Evolutionary conservation across 1,140 invertebrate species (phyloP).

Genomic region (Acyrthosiphon pisum): DNA sequence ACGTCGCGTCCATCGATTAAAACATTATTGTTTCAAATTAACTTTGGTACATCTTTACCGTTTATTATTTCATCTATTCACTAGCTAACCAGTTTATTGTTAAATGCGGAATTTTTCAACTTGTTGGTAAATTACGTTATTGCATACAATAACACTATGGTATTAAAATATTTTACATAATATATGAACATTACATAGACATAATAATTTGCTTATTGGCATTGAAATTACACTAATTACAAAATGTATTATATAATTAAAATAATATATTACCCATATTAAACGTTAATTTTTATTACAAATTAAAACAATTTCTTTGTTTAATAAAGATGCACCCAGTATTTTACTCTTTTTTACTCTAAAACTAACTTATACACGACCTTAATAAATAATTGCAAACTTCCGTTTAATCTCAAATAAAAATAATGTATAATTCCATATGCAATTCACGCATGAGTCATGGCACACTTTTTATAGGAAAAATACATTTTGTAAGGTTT

Average conservation of each 20-base stretch:
- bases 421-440: neutral
- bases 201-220: neutral
- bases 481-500: neutral
- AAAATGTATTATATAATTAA: neutral
- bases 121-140: neutral
- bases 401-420: neutral
- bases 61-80: neutral
- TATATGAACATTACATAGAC: neutral
- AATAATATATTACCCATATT: neutral
- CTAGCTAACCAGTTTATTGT: neutral
- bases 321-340: neutral
- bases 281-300: neutral
- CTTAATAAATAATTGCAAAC: slow-evolving; percentile 19
- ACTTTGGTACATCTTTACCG: no score
- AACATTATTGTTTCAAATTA: no score
- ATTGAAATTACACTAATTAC: neutral
- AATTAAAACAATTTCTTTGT: slow-evolving; percentile 2
- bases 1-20: neutral
- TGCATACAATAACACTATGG: neutral
- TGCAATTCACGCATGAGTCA: neutral
- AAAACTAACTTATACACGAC: neutral
- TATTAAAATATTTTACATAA: neutral
- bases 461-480: neutral
- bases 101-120: neutral
- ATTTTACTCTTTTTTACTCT: neutral